Conservation (phyloP, 37 sponge, comb jelly and placozoan genomes). For the Chondrosia reniformis region DNA sequence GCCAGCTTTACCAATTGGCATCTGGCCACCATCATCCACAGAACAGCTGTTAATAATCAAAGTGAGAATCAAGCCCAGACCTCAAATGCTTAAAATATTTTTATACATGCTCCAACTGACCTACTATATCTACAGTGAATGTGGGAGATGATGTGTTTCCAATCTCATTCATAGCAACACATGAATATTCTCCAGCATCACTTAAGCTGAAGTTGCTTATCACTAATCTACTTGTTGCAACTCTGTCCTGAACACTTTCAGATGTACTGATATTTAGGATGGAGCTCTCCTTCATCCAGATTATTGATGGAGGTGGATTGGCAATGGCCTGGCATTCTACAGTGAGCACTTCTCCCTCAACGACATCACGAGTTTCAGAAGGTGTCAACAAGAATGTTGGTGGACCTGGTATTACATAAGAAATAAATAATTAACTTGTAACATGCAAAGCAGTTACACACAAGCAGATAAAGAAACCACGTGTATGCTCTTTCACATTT, state of each 20-base stretch:
- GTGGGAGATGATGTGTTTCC: not conserved
- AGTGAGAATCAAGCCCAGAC: no score
- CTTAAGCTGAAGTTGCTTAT: not conserved
- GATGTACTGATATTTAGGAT: not conserved
- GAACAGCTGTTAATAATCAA: no score
- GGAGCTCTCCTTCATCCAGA: not conserved
- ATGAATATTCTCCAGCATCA: not conserved
- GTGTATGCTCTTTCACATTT: no score
- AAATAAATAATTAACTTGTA: no score
- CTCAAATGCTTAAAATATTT: no score
- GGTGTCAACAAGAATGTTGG: not conserved
- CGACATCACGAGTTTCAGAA: not conserved
- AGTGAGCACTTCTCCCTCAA: not conserved
- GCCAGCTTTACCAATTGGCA: no score
- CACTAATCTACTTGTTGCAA: not conserved
- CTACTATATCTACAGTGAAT: no score
- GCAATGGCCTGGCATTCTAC: not conserved
- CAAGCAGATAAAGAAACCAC: no score
- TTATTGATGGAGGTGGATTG: not conserved
- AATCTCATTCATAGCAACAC: not conserved
- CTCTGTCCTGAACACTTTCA: not conserved
- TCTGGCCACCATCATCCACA: no score
- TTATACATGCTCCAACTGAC: no score
- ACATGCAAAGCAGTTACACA: no score
- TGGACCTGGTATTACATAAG: not conserved